Conservation (phyloP, 2,888 invertebrate genomes). For the Epirrhoe alternata region DNA sequence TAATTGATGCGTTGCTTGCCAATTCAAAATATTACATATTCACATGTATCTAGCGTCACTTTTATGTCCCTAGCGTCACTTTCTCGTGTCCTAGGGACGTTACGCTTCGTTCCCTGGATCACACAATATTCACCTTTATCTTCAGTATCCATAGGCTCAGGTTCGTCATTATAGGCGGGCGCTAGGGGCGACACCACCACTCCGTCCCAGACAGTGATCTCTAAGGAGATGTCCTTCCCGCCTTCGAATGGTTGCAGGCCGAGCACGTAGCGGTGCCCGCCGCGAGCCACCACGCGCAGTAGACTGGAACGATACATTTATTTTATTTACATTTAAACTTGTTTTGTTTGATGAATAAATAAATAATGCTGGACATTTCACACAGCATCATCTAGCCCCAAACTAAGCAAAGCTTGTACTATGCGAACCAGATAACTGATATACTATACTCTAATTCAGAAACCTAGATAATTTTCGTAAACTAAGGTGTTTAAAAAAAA, state of each 20-base stretch:
- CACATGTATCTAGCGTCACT: no score
- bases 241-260: constrained; percentile 86
- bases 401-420: no score
- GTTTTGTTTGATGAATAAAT: no score
- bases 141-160: constrained; percentile 86
- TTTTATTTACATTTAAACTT: no score
- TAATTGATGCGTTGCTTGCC: no score
- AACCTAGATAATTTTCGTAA: no score
- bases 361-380: no score
- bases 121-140: constrained; percentile 62
- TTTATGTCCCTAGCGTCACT: background rate
- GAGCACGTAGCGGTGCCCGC: constrained; percentile 96
- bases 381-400: no score
- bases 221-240: constrained; percentile 89
- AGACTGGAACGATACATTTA: constrained; percentile 69
- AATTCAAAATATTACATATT: no score
- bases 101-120: background rate
- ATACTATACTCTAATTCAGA: no score
- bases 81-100: background rate
- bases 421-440: no score
- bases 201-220: constrained; percentile 98
- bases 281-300: constrained; percentile 95
- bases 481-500: no score
- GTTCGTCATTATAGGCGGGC: constrained; percentile 93
- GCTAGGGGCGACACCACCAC: constrained; percentile 98